These are phyloP conservation scores for Helicolenus hilgendorfi DNA, from an alignment of 2,797 vertebrate species.

Conservation along the genomic window DNA sequence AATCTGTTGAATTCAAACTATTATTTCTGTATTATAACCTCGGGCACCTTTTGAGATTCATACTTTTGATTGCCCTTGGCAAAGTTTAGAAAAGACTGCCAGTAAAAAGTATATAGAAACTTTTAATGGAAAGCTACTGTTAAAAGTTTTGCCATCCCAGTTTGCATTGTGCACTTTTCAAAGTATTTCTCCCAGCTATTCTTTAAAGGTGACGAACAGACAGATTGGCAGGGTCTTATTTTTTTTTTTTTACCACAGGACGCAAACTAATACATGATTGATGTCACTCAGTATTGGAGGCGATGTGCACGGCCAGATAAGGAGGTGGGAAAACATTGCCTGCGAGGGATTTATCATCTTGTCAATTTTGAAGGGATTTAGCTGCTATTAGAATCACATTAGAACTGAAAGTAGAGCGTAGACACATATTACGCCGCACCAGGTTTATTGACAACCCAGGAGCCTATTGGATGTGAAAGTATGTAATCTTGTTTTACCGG, in stretches of 20 bases:
- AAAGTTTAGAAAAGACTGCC: not conserved
- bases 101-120: not conserved
- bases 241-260: not conserved
- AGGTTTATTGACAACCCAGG: constrained; percentile 27
- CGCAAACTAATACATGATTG: constrained; percentile 23
- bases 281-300: constrained; percentile 24
- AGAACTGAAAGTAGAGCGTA: constrained; percentile 7
- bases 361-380: constrained; percentile 45
- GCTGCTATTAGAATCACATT: constrained; percentile 35
- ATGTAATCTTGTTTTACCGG: constrained; percentile 18
- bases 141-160: not conserved
- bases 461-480: not conserved
- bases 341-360: constrained; percentile 53
- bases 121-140: not conserved
- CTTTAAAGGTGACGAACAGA: not conserved
- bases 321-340: constrained; percentile 5
- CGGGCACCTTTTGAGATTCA: not conserved
- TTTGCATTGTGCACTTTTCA: not conserved
- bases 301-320: constrained; percentile 33
- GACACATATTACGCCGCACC: not conserved
- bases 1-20: constrained; percentile 6
- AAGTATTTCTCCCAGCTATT: not conserved
- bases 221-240: not conserved
- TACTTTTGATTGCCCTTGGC: not conserved
- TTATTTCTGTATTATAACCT: not conserved